Evolutionary conservation across 92 coral and sea anemone genomes (phyloP).

Genomic region (Porites evermanni): DNA sequence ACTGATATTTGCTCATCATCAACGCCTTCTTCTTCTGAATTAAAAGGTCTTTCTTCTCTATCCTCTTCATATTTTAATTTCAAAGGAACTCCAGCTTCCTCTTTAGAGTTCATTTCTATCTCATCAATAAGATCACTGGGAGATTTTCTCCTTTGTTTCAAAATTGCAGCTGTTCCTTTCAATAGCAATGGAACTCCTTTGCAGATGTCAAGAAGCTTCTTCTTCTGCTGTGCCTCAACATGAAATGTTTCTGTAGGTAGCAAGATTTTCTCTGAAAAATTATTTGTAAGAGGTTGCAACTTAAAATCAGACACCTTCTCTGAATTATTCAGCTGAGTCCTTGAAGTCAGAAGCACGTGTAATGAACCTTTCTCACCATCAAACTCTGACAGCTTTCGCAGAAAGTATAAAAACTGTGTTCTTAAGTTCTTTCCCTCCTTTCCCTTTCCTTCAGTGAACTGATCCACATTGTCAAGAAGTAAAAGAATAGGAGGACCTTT

Average conservation of each 20-base stretch:
- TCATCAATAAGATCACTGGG: background rate
- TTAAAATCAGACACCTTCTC: slow-evolving; percentile 14
- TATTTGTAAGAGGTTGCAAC: background rate
- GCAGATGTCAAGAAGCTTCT: background rate
- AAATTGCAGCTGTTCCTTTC: slow-evolving; percentile 6
- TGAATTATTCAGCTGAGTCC: slow-evolving; percentile 32
- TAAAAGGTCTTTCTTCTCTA: slow-evolving; percentile 24
- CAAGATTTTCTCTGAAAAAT: slow-evolving; percentile 19
- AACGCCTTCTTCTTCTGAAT: slow-evolving; percentile 27
- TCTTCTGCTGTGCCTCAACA: background rate
- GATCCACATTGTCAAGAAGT: slow-evolving; percentile 75
- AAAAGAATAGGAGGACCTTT: slow-evolving; percentile 36
- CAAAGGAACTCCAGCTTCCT: background rate
- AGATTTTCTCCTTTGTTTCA: slow-evolving; percentile 2
- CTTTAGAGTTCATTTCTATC: background rate
- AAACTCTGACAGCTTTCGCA: background rate
- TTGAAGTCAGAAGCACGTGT: slow-evolving; percentile 64
- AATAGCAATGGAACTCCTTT: slow-evolving; percentile 16
- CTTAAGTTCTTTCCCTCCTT: slow-evolving; percentile 14
- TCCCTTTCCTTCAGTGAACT: slow-evolving; percentile 16
- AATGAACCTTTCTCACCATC: background rate
- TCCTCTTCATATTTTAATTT: slow-evolving; percentile 17
- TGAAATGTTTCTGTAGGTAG: background rate
- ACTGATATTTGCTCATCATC: slow-evolving; percentile 15
- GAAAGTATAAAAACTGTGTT: slow-evolving; percentile 2